Evolutionary conservation across 2,797 vertebrate genomes (phyloP), one percentile per base, ranked within the genome.

Genomic region (Scomberomorus guttatus): DNA sequence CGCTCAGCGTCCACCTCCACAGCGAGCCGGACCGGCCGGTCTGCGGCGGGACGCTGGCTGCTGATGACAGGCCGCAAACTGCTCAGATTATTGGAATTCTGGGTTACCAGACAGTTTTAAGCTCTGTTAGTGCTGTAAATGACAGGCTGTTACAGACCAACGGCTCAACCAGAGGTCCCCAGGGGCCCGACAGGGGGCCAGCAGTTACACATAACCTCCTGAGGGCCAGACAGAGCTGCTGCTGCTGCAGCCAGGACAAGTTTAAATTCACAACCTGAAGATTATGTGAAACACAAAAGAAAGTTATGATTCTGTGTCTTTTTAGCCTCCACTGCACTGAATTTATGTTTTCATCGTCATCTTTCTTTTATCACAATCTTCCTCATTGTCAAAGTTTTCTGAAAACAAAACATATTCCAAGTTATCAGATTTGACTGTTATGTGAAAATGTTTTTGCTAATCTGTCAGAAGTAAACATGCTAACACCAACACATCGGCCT

Each of bases 41-140:
- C 79, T 86, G 81, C 48, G 86, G 85, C 68, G 56, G 63, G 59
- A 61, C 73, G 72, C 72, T 75, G 82, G 61, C 74, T 44, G 66
- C 73, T 85, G 89, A 93, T 89, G 91, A 94, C 91, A 92, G 88
- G 80, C 90, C 89, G 39, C 85, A 79, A 68, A 50, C 42, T 10
- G 72, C 75, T 52, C 81, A 86, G 59, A 86, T 91, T 74, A 89
- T 75, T 89, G 89, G 90, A 93, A 90, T 92, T 86, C 77, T 76
- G 68, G 76, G 83, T 89, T 79, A 86, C 70, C 51, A 65, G 56
- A 25, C 73, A 59, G 61, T 77, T 76, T 75, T 34, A 29, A 62
- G 39, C 51, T 51, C 42, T 5, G 48, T 11, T 12, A 22, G 52
- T 51, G 50, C 73, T 79, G 55, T 1, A 84, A 86, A 87, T 84